Conservation (phyloP, 2,797 vertebrate genomes). For the Manis crassicaudata region DNA sequence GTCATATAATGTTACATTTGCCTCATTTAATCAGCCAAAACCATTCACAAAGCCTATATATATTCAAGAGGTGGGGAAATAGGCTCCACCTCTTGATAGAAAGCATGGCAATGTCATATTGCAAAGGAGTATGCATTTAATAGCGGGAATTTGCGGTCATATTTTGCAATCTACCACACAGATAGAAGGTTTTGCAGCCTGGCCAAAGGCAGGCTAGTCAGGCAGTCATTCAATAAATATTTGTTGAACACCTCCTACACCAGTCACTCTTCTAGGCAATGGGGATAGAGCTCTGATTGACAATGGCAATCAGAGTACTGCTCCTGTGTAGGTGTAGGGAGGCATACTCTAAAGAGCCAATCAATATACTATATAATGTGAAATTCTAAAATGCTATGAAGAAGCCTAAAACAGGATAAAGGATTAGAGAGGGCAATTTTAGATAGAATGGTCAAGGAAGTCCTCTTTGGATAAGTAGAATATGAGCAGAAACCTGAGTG, state of each 20-base stretch:
- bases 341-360: background rate
- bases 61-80: background rate
- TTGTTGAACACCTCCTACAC: background rate
- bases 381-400: background rate
- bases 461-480: background rate
- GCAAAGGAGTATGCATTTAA: background rate
- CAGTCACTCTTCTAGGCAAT: background rate
- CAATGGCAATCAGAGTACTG: background rate
- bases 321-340: background rate
- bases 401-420: slow-evolving; percentile 4
- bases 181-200: background rate
- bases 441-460: background rate
- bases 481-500: background rate
- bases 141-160: background rate
- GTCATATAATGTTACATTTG: background rate
- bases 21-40: background rate
- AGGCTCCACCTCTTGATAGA: background rate
- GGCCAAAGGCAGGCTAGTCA: background rate
- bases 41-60: background rate
- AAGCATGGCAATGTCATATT: background rate
- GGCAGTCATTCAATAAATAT: background rate
- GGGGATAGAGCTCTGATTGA: background rate
- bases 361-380: background rate
- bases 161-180: background rate
- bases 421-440: background rate